Evolutionary conservation across 2,888 invertebrate species (phyloP), one percentile per base, ranked within the genome.

Genomic region (Aricia artaxerxes): DNA sequence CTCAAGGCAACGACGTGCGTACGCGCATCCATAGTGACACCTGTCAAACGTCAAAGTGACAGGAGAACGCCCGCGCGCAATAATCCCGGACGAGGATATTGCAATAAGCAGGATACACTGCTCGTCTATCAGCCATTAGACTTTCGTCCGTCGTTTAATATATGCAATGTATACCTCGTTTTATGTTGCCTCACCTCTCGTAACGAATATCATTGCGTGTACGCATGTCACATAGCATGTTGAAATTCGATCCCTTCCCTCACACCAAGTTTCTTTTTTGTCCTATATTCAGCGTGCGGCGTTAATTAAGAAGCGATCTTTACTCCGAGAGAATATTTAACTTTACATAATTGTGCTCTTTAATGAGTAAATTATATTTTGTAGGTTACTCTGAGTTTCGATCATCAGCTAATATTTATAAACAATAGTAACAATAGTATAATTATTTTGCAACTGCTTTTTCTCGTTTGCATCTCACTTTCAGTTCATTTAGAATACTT

Each of bases 11-110:
- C 85, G 87, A 86, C 85, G 84, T 89, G 92, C 89, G 91, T 86
- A 86, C 87, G 89, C 89, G 88, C 88, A 88, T 86, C 89, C 85
- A 87, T 87, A 86, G 88, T 92, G 94, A 93, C 93, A 94, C 92
- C 92, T 93, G 93, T 94, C 93, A 93, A 86, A 88, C 91, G 91
- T 92, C 91, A 88, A 79, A 82, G 81, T 90, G 92, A 92, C 89
- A 88, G 86, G 85, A 86, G 90, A 89, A 90, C 92, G 92, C 92
- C 92, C 91, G 92, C 88, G 89, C 88, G 88, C 86, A 86, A 90
- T 89, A 89, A 90, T 91, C 89, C 87, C 88, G 88, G 87, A 79
- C 60, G 60, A 61, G 31, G 61, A 79, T 73, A 78, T 78, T 35
- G 78, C 24, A 40, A 11, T 61, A 57, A 44, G 44, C 75, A n/a